Base-by-base conservation (phyloP, 2,797 vertebrate species). In the Delichon dasypus region DNA sequence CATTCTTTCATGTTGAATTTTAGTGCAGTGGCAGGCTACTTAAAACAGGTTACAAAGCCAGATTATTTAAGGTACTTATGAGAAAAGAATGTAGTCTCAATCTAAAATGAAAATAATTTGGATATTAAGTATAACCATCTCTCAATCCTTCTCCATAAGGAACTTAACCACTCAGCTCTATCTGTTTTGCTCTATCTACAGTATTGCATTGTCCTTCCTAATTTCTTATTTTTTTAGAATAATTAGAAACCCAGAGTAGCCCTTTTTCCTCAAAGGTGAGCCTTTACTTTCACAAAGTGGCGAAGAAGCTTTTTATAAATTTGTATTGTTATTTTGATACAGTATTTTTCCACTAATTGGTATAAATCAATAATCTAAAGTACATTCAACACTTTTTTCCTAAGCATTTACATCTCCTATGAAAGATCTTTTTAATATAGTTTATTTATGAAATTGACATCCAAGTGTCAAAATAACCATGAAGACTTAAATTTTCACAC, bases 401-500 rank as follows among this genome's bases (percentile, higher is more conserved):
- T 26, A 82, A 66, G 51, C 9, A 36, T 51, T 81, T 85, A 42
- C 27, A 50, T 44, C 40, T 72, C 62, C 75, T 85, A 38, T 25
- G 27, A 89, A 87, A 67, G 42, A 68, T 19, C 22, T 70, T 92
- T 90, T 74, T 75, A 58, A 92, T 75, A 76, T 30, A 75, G 11
- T 15, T 85, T 83, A 72, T 58, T 95, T 78, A 68, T 75, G 42
- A 93, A 90, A 92, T 81, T 89, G 87, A 85, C 47, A 65, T 25
- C 27, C 53, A 64, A 86, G 44, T 72, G 54, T 72, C 55, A 86
- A 86, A 93, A 88, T 90, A 81, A 82, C 77, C 84, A 90, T 70
- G 77, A 90, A 91, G 85, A 64, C 50, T 92, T 91, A 77, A 80
- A 94, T 91, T 90, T 76, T 93, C 38, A 75, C 66, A 61, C 62